Percentiles rank a stretch among this genome's conserved stretches.
phyloP scores from a whole-genome alignment of 2,888 invertebrate species.

The Aporophyla nigra region DNA sequence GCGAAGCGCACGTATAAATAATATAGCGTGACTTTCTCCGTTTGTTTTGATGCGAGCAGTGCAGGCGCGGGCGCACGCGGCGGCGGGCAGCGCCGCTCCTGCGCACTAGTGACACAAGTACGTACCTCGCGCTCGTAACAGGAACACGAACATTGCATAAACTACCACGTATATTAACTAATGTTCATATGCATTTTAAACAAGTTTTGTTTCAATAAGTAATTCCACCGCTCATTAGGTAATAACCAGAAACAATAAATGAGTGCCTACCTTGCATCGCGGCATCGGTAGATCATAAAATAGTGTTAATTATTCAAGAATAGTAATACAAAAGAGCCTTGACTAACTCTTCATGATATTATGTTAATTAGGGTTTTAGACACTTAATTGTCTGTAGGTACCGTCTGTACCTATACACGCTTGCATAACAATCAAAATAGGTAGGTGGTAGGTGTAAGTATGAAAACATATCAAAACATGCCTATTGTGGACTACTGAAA shows the following conservation, averaged over 20 bases:
- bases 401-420: background rate
- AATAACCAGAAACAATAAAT: conserved; percentile 60
- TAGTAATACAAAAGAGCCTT: conserved; percentile 33
- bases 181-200: conserved; percentile 52
- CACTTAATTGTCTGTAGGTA: conserved; percentile 22
- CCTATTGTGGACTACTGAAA: background rate
- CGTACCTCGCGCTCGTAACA: conserved; percentile 62
- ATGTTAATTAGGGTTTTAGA: conserved; percentile 40
- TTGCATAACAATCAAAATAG: conserved; percentile 14
- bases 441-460: too few relatives aligned
- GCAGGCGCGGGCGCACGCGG: conserved; percentile 41
- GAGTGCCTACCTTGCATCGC: conserved; percentile 22
- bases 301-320: conserved; percentile 42
- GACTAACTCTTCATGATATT: conserved; percentile 23
- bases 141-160: conserved; percentile 62
- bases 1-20: conserved; percentile 80
- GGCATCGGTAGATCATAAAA: conserved; percentile 48
- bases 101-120: conserved; percentile 44
- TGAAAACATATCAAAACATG: too few relatives aligned
- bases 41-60: conserved; percentile 83
- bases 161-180: conserved; percentile 53
- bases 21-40: conserved; percentile 85
- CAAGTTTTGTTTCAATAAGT: conserved; percentile 59
- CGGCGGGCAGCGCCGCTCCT: conserved; percentile 34
- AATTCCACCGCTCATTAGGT: conserved; percentile 46